phyloP scores from a whole-genome alignment of 2,888 invertebrate species.

The Lasioglossum malachurum region DNA sequence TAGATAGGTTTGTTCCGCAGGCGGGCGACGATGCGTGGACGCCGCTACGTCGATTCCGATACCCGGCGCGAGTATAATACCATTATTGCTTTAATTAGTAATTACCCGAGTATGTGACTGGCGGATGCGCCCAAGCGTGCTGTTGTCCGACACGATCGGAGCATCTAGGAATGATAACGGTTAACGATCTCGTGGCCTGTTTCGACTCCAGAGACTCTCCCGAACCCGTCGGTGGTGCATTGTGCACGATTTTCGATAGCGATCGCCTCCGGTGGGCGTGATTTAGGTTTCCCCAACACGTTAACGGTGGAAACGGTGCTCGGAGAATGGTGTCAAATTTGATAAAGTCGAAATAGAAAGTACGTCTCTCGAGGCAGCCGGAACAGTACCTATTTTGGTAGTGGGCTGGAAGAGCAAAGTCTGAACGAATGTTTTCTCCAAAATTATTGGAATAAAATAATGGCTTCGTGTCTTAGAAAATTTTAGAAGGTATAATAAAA shows the following conservation, averaged over 20 bases:
- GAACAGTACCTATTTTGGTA: neutral
- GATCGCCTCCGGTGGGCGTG: neutral
- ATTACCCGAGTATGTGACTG: slow-evolving; percentile 64
- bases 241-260: neutral
- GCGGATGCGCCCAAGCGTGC: slow-evolving; percentile 54
- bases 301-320: neutral
- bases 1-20: neutral
- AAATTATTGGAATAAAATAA: neutral
- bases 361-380: neutral
- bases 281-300: neutral
- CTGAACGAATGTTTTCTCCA: neutral
- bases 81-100: slow-evolving; percentile 75
- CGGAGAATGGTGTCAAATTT: slow-evolving; percentile 1
- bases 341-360: slow-evolving; percentile 6
- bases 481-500: no score
- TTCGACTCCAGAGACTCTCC: slow-evolving; percentile 18
- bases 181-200: slow-evolving; percentile 18
- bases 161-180: slow-evolving; percentile 53
- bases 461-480: neutral
- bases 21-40: slow-evolving; percentile 70
- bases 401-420: neutral
- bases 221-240: neutral
- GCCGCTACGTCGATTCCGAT: slow-evolving; percentile 64
- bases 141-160: slow-evolving; percentile 30
- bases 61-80: slow-evolving; percentile 61